These are phyloP conservation scores for Choristoneura fumiferana DNA, from an alignment of 1,140 invertebrate genomes.

Conservation along the genomic window DNA sequence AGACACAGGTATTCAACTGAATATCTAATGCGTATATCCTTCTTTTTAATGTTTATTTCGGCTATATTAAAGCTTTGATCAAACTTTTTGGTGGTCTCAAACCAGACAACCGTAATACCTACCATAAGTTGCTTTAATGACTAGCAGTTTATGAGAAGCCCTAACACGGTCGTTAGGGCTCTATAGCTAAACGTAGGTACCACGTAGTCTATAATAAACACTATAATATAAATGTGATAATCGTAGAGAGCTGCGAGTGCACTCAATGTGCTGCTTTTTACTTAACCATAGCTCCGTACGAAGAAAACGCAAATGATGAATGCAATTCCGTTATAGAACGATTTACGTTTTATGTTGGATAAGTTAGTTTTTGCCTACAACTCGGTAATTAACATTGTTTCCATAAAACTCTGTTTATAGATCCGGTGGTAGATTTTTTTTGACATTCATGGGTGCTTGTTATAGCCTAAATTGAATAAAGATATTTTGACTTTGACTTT, in stretches of 20 bases:
- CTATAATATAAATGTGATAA: not conserved
- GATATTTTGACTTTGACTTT: too few relatives aligned
- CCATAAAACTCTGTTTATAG: too few relatives aligned
- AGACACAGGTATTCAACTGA: too few relatives aligned
- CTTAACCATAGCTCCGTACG: conserved; percentile 8
- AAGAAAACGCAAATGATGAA: conserved; percentile 14
- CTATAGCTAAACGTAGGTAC: conserved; percentile 3
- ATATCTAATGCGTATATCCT: too few relatives aligned
- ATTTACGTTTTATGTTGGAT: not conserved
- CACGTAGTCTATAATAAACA: not conserved
- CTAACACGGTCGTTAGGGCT: conserved; percentile 1
- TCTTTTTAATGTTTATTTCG: too few relatives aligned
- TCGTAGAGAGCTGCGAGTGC: conserved; percentile 13
- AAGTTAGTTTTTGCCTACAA: not conserved
- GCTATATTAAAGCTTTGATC: too few relatives aligned
- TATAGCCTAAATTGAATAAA: too few relatives aligned
- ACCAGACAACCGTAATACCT: too few relatives aligned
- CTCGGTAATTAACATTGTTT: too few relatives aligned
- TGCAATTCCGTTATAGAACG: not conserved
- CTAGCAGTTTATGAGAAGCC: conserved; percentile 1
- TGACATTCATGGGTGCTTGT: too few relatives aligned
- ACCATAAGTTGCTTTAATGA: not conserved
- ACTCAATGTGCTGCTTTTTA: conserved; percentile 14
- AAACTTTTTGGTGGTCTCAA: too few relatives aligned
- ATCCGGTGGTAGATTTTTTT: too few relatives aligned